These are phyloP conservation scores for Pemphigus obesinymphae DNA, from an alignment of 1,140 invertebrate species.

Conservation along the genomic window DNA sequence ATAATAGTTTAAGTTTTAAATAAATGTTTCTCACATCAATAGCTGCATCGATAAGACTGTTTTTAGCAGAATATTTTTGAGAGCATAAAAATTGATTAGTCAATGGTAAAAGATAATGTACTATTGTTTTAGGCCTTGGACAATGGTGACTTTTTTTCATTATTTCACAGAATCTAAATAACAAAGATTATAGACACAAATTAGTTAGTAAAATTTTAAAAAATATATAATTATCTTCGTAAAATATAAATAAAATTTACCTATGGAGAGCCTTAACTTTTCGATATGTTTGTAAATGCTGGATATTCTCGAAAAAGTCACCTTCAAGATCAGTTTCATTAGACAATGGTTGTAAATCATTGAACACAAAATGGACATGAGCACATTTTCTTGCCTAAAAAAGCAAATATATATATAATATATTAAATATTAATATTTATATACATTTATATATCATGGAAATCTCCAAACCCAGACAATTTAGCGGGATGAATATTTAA, in stretches of 20 bases:
- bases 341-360: constrained; percentile 67
- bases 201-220: not conserved
- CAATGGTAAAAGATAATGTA: constrained; percentile 64
- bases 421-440: not conserved
- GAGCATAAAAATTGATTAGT: constrained; percentile 73
- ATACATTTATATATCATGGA: too few relatives aligned
- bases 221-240: constrained; percentile 41
- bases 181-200: not conserved
- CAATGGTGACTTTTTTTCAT: constrained; percentile 38
- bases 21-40: constrained; percentile 49
- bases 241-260: constrained; percentile 44
- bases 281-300: constrained; percentile 78
- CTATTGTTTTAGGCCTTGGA: constrained; percentile 24
- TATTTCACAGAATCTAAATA: constrained; percentile 15
- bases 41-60: constrained; percentile 78
- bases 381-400: constrained; percentile 59
- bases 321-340: constrained; percentile 75
- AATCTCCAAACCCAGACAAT: too few relatives aligned
- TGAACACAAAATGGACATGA: constrained; percentile 63
- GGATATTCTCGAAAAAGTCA: constrained; percentile 91
- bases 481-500: too few relatives aligned
- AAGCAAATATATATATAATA: not conserved
- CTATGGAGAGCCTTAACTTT: constrained; percentile 71
- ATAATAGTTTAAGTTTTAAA: not conserved
- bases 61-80: constrained; percentile 68